Evolutionary conservation across 1,140 invertebrate species (phyloP), one percentile per base, ranked within the genome.

Genomic region (Psix sp.): DNA sequence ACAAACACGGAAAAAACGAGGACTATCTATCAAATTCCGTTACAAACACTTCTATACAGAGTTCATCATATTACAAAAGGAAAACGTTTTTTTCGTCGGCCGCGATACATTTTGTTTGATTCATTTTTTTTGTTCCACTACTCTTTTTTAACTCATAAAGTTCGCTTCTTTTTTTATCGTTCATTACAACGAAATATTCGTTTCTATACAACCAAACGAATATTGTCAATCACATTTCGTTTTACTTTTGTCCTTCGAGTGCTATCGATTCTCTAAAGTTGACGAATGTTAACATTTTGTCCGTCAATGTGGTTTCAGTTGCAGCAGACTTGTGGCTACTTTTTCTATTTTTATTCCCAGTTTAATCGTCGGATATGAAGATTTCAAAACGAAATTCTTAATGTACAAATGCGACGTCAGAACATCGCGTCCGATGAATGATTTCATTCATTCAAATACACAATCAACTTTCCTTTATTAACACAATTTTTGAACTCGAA

Each of bases 161-260:
- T 62, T 49, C 29, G 66, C 33, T 60, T 60, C 56, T 42, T 71
- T 62, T 70, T 71, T 71, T 56, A 56, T 56, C 49, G 49, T 62
- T 56, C 57, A 62, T 56, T 62, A n/a, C n/a, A n/a, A n/a, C n/a
- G n/a, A n/a, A n/a, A n/a, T 71, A 56, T 40, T 62, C 49, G 49
- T 49, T 62, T 56, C 56, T 62, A 71, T 62, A 71, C 56, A 43
- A 62, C 66, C 56, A 71, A 62, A 71, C 66, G 56, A 71, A 71
- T 71, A 62, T 71, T 71, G 56, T 62, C 66, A 71, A 71, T 71
- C 67, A 71, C 59, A 63, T 71, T 71, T 63, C 59, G 51, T 63
- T 71, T 71, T 62, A 63, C 57, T 71, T 71, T 71, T 71, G 57
- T 71, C 57, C 67, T 33, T 71, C 67, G 57, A 63, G 67, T 63